Percentiles rank a stretch among this genome's conserved stretches.
phyloP scores from a whole-genome alignment of 2,113 vertebrate genomes.

The Vidua chalybeata region DNA sequence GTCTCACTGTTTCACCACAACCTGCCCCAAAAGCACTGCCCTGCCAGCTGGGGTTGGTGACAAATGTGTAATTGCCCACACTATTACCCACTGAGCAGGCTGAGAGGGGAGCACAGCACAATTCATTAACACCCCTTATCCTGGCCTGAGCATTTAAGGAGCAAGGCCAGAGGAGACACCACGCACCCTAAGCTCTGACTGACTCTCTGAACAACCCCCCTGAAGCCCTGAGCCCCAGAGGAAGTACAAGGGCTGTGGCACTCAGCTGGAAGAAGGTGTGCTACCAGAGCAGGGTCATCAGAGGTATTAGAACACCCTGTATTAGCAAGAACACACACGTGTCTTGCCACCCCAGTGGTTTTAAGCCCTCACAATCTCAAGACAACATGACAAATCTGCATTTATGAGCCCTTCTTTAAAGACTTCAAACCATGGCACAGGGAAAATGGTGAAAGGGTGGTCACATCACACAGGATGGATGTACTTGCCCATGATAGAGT shows the following conservation, averaged over 20 bases:
- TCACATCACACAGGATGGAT: background rate
- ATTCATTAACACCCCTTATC: background rate
- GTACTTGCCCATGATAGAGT: background rate
- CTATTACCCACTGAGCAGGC: background rate
- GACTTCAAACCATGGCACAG: background rate
- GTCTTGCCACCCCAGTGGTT: rapidly evolving
- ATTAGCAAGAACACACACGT: background rate
- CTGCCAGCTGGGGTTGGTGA: background rate
- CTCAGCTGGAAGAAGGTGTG: background rate
- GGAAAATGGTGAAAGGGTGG: background rate
- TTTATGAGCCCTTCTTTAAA: background rate
- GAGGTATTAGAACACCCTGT: background rate
- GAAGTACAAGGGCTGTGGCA: background rate
- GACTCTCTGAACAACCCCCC: background rate
- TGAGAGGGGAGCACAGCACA: background rate
- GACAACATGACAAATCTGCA: background rate
- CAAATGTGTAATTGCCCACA: background rate
- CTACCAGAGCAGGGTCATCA: background rate
- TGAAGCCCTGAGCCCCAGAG: background rate
- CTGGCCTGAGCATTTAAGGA: background rate
- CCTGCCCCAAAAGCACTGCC: background rate
- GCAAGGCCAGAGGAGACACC: background rate
- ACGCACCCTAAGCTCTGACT: rapidly evolving
- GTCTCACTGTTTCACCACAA: background rate
- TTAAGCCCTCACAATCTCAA: background rate